These are phyloP conservation scores for Leuciscus waleckii DNA, from an alignment of 2,797 vertebrate genomes.

Conservation along the genomic window DNA sequence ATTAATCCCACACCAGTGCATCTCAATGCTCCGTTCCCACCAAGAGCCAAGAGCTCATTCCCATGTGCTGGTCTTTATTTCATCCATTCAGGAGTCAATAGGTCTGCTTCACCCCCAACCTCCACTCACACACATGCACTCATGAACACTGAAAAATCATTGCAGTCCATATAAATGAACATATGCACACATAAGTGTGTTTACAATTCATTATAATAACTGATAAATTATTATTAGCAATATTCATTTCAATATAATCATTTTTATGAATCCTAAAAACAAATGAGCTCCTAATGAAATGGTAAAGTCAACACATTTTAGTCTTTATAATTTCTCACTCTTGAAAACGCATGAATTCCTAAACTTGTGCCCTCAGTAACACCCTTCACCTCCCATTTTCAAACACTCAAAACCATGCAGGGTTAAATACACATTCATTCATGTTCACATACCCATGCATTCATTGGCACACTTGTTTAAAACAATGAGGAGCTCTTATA, in stretches of 20 bases:
- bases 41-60: slow-evolving; percentile 64
- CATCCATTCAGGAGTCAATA: slow-evolving; percentile 60
- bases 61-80: slow-evolving; percentile 70
- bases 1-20: slow-evolving; percentile 81
- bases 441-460: slow-evolving; percentile 43
- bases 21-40: slow-evolving; percentile 71
- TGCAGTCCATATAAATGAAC: background rate
- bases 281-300: background rate
- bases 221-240: background rate
- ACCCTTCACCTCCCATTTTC: background rate
- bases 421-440: slow-evolving; percentile 33
- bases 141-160: slow-evolving; percentile 17
- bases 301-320: background rate
- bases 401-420: slow-evolving; percentile 22
- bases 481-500: slow-evolving; percentile 56
- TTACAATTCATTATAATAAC: slow-evolving; percentile 30
- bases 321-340: background rate
- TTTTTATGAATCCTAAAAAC: background rate
- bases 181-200: slow-evolving; percentile 45
- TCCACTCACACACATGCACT: slow-evolving; percentile 32
- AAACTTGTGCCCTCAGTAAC: background rate
- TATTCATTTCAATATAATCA: background rate
- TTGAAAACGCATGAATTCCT: slow-evolving; percentile 31
- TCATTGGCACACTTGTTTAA: slow-evolving; percentile 49
- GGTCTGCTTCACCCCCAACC: slow-evolving; percentile 47